phyloP scores from a whole-genome alignment of 1,140 invertebrate genomes.

The Musca domestica region DNA sequence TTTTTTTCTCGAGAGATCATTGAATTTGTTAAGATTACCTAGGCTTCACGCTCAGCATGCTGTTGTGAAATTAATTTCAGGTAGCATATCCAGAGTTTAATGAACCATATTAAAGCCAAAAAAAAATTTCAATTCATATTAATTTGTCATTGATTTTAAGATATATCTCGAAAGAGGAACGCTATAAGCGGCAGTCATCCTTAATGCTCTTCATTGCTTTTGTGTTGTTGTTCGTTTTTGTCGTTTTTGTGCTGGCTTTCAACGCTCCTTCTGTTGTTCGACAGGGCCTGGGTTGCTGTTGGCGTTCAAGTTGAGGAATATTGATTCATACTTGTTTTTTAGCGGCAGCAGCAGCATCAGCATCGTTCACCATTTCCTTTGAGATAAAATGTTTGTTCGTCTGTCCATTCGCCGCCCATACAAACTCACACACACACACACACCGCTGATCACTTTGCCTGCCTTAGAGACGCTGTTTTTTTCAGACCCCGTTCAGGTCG shows the following conservation, averaged over 20 bases:
- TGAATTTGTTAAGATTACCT: too few relatives aligned
- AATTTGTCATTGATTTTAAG: constrained; percentile 22
- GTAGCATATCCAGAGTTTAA: constrained; percentile 17
- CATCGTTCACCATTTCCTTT: neutral
- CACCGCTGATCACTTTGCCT: too few relatives aligned
- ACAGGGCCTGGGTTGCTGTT: too few relatives aligned
- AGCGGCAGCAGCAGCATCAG: too few relatives aligned
- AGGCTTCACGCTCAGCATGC: too few relatives aligned
- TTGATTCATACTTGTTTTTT: too few relatives aligned
- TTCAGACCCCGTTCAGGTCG: too few relatives aligned
- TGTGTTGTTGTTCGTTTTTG: too few relatives aligned
- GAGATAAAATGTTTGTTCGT: neutral
- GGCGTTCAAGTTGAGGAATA: too few relatives aligned
- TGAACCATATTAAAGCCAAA: constrained; percentile 5
- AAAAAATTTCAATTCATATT: constrained; percentile 21
- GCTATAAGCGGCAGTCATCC: too few relatives aligned
- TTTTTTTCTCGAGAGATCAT: too few relatives aligned
- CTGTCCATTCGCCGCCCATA: neutral
- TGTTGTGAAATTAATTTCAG: constrained; percentile 13
- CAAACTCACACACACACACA: neutral
- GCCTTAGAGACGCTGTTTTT: constrained; percentile 10
- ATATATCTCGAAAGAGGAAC: neutral
- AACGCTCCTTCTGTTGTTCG: too few relatives aligned
- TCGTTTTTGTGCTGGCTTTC: neutral
- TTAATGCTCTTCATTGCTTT: neutral